A percentile compares a stretch with the other conserved stretches of the same genome.
Evolutionary conservation across 2,797 vertebrate genomes (phyloP).

Genomic region (Calcarius lapponicus): DNA sequence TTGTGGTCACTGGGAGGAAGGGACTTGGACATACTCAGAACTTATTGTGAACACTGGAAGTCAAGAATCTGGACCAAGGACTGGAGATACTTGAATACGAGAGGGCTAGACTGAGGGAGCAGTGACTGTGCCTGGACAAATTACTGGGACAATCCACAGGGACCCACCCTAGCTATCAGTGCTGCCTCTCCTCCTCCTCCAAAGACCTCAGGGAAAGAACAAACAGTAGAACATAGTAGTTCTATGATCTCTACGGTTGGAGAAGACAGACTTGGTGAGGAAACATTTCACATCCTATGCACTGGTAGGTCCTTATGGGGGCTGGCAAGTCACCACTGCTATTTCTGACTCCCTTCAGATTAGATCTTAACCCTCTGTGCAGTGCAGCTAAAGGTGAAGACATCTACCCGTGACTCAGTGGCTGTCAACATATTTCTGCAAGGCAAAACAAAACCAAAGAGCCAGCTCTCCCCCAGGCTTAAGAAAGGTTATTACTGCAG

Average conservation of each 20-base stretch:
- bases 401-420: not conserved
- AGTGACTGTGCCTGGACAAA: not conserved
- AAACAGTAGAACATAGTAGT: not conserved
- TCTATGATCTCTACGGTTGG: not conserved
- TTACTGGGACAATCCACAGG: not conserved
- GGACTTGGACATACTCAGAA: not conserved
- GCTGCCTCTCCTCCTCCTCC: not conserved
- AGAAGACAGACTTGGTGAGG: not conserved
- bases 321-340: not conserved
- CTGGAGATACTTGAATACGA: not conserved
- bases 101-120: not conserved
- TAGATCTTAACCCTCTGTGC: not conserved
- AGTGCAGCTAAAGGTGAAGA: not conserved
- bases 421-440: not conserved
- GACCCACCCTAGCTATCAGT: not conserved
- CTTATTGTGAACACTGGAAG: not conserved
- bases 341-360: not conserved
- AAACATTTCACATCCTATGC: not conserved
- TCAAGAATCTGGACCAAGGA: not conserved
- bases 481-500: not conserved
- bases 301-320: rapidly evolving
- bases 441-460: not conserved
- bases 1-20: not conserved
- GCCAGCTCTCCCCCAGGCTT: not conserved
- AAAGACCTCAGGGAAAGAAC: not conserved